A percentile compares a stretch with the other conserved stretches of the same genome.
These are phyloP conservation scores for Littorina saxatilis DNA, from an alignment of 1,140 invertebrate species.

Conservation along the genomic window DNA sequence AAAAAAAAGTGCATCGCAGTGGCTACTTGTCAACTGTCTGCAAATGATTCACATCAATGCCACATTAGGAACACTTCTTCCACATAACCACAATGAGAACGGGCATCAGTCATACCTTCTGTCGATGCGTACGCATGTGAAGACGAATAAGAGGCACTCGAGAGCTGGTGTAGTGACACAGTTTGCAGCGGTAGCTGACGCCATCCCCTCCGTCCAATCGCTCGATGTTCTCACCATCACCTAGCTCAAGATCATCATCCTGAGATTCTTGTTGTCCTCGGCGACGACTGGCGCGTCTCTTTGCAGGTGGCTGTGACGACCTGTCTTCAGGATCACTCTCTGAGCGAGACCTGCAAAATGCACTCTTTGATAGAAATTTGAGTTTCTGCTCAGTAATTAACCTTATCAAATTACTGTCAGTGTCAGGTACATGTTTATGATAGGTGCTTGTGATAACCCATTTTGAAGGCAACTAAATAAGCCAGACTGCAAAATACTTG, in stretches of 20 bases:
- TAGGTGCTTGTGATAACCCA: no score
- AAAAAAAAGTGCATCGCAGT: no score
- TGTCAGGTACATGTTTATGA: no score
- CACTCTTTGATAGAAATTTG: no score
- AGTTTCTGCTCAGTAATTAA: no score
- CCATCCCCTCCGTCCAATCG: slow-evolving; percentile 59
- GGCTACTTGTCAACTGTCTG: no score
- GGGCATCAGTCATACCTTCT: slow-evolving; percentile 41
- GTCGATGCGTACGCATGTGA: slow-evolving; percentile 72
- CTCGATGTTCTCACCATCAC: slow-evolving; percentile 68
- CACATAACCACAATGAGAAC: no score
- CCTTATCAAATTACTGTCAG: no score
- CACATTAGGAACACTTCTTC: no score
- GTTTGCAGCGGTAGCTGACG: slow-evolving; percentile 66
- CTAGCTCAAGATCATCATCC: slow-evolving; percentile 51
- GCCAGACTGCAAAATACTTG: no score
- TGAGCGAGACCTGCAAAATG: slow-evolving; percentile 51
- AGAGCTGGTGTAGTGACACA: slow-evolving; percentile 72
- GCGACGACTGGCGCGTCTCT: slow-evolving; percentile 47
- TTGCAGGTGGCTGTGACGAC: slow-evolving; percentile 23
- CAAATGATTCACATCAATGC: no score
- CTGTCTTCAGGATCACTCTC: slow-evolving; percentile 61
- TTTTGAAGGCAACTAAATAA: no score
- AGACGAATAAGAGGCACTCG: slow-evolving; percentile 62
- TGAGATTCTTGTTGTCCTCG: slow-evolving; percentile 51